A percentile compares a stretch with the other conserved stretches of the same genome.
Evolutionary conservation across 2,113 vertebrate species (phyloP).

Genomic region (Toxostoma redivivum): DNA sequence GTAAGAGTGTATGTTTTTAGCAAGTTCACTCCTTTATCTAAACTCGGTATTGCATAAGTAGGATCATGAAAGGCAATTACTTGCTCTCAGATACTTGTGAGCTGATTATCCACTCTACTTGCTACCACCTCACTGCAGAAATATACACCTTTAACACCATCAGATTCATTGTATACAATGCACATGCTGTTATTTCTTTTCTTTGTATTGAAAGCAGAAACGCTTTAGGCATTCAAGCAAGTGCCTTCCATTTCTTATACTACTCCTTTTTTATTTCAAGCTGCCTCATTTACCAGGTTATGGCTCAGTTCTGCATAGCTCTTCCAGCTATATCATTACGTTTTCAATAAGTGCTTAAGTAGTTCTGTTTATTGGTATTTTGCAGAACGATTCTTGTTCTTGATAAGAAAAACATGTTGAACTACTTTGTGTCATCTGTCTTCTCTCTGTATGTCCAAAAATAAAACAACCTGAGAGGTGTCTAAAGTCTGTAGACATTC

Average conservation of each 20-base stretch:
- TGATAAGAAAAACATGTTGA: neutral
- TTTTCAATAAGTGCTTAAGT: neutral
- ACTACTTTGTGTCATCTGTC: neutral
- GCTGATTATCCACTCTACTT: neutral
- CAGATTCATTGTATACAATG: neutral
- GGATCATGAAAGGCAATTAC: neutral
- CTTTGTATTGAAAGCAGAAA: neutral
- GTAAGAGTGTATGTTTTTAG: neutral
- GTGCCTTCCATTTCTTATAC: neutral
- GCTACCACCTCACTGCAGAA: neutral
- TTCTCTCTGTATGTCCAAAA: neutral
- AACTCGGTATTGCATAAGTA: rapidly evolving
- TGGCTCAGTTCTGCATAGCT: neutral
- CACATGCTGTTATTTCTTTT: neutral
- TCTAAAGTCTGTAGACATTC: neutral
- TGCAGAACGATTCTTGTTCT: neutral
- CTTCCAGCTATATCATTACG: neutral
- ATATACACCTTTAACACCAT: neutral
- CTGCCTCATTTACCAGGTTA: neutral
- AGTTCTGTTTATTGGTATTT: neutral
- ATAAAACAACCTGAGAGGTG: neutral
- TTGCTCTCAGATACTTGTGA: neutral
- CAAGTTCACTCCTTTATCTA: neutral
- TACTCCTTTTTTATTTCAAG: neutral
- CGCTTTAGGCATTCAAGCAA: neutral